Base-by-base conservation (phyloP, 2,888 invertebrate species). In the Rhabditophanes sp. region DNA sequence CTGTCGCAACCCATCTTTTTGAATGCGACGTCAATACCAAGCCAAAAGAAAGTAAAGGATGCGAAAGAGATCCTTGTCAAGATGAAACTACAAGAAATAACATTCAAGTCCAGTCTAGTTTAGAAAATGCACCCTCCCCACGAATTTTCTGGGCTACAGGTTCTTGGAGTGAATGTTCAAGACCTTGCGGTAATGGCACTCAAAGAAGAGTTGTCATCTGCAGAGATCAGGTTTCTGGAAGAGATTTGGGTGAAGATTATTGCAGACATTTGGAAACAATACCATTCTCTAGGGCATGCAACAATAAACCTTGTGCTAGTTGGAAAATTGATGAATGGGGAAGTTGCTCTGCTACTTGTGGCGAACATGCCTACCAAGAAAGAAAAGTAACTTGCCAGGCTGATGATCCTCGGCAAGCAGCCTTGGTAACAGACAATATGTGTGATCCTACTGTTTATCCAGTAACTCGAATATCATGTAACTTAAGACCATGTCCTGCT, bases 101-200 rank as follows among this genome's bases (percentile, higher is more conserved):
- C 27, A 25, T 19, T 12, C 32, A 28, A 40, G 31, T 31, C 16
- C 29, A 5, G 9, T 28, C 29, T 6, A 19, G 12, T 28, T 9
- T 8, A 15, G 20, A 4, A 20, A 30, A 14, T 11, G 19, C 6
- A 36, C 25, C 11, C 26, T 24, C 15, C 11, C 27, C 27, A 8
- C 19, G 31, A 8, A 28, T 37, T 17, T 41, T 51, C 35, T 59
- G 58, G 58, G 53, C 55, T 5, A 52, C 50, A 8, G 57, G 56
- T 2, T 49, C 53, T 3, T 57, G 57, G 57, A 42, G 48, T 11
- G 41, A 44, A 60, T 69, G 69, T 44, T 67, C 68, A n/a, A 48
- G 56, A 2, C 54, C 65, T 2, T 69, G 69, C 56, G 68, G 66
- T 6, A 51, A 49, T 6, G 69, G 69, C 8, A 60, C 54, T 42